phyloP scores from a whole-genome alignment of 2,113 vertebrate species.

The Podarcis raffonei region DNA sequence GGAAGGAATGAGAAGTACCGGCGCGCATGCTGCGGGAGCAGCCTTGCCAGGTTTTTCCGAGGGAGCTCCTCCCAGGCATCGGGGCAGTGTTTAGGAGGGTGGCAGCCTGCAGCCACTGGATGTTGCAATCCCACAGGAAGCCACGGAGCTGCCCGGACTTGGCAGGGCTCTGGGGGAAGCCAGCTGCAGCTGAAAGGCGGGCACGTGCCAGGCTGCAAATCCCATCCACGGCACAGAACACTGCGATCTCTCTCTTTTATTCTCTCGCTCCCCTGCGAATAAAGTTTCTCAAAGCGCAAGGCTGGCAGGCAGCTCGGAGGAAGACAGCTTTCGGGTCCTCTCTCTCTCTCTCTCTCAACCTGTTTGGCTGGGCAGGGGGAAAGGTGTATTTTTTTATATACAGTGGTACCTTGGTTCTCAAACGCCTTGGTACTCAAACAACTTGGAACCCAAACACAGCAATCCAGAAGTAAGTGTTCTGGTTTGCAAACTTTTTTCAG shows the following conservation, averaged over 20 bases:
- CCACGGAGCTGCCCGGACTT: slow-evolving; percentile 16
- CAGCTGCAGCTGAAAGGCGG: slow-evolving; percentile 26
- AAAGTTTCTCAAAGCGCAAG: slow-evolving; percentile 2
- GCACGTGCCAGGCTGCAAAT: slow-evolving; percentile 25
- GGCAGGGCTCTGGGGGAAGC: slow-evolving; percentile 14
- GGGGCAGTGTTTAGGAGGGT: neutral
- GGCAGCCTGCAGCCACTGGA: neutral
- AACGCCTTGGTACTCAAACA: too few relatives aligned
- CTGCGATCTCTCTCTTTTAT: neutral
- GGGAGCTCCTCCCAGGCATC: slow-evolving; percentile 3
- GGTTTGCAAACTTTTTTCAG: too few relatives aligned
- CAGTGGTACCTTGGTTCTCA: too few relatives aligned
- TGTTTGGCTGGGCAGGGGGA: neutral
- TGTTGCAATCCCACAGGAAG: slow-evolving; percentile 2
- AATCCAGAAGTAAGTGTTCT: too few relatives aligned
- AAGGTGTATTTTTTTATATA: too few relatives aligned
- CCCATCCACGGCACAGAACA: slow-evolving; percentile 13
- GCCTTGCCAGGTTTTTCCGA: neutral
- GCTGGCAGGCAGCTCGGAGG: neutral
- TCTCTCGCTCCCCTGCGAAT: neutral
- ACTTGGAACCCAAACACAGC: too few relatives aligned
- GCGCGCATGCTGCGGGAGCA: neutral
- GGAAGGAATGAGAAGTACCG: neutral
- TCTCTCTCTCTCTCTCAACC: neutral
- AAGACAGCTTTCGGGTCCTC: neutral